A percentile compares a stretch with the other conserved stretches of the same genome.
These are phyloP conservation scores for Ianthella basta DNA, from an alignment of 37 sponge, comb jelly and placozoan species.

Conservation along the genomic window DNA sequence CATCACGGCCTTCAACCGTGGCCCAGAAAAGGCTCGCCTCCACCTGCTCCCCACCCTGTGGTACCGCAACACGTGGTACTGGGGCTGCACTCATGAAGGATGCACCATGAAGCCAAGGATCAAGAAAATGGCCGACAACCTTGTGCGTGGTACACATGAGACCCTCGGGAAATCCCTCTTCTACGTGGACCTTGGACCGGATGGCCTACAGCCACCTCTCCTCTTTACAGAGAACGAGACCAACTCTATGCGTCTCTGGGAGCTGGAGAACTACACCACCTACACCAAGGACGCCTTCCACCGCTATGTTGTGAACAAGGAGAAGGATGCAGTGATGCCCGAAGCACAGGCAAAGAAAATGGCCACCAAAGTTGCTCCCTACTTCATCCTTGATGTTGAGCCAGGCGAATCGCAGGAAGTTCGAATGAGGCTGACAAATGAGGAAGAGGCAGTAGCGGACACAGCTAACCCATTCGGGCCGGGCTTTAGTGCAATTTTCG, in stretches of 20 bases:
- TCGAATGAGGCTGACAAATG: constrained; percentile 64
- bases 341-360: constrained; percentile 79
- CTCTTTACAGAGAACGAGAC: constrained; percentile 98
- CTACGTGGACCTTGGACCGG: constrained; percentile 50
- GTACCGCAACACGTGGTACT: constrained; percentile 97
- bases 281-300: constrained; percentile 95
- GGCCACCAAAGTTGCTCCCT: constrained; percentile 77
- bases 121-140: constrained; percentile 53
- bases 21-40: constrained; percentile 58
- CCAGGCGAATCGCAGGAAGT: constrained; percentile 57
- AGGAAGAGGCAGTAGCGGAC: constrained; percentile 10
- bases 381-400: constrained; percentile 77
- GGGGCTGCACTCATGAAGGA: constrained; percentile 97
- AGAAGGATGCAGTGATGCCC: constrained; percentile 80
- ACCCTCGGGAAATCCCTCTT: constrained; percentile 74
- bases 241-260: constrained; percentile 68
- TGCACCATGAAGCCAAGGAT: constrained; percentile 84
- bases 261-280: constrained; percentile 68
- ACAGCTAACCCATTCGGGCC: constrained; percentile 58
- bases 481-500: constrained; percentile 64
- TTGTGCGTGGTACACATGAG: constrained; percentile 76
- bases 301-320: constrained; percentile 73
- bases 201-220: constrained; percentile 65
- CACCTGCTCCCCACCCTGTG: constrained; percentile 95
- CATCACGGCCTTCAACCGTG: constrained; percentile 81